Conservation (phyloP, 1,140 invertebrate species). For the Diabrotica undecimpunctata region DNA sequence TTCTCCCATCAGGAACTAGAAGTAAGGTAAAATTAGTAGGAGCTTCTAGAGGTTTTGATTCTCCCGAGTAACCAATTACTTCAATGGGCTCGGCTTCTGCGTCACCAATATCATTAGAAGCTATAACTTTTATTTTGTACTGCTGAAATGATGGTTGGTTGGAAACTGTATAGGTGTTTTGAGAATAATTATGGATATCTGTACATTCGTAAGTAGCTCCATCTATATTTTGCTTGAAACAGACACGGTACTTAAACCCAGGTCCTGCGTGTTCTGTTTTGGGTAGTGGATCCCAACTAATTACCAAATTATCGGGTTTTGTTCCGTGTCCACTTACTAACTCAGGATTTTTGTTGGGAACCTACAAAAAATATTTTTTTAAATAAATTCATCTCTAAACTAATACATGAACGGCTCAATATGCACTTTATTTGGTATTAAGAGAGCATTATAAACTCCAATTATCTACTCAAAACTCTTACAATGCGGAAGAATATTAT, state of each 20-base stretch:
- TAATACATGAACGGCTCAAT: too few species aligned
- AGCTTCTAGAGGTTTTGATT: constrained; percentile 78
- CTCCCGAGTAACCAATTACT: constrained; percentile 89
- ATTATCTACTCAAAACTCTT: too few species aligned
- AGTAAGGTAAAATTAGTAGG: constrained; percentile 81
- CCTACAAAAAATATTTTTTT: constrained; percentile 32
- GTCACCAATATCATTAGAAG: constrained; percentile 86
- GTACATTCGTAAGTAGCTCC: constrained; percentile 66
- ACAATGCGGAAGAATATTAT: too few species aligned
- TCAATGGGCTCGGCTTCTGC: constrained; percentile 78
- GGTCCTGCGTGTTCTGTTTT: constrained; percentile 95
- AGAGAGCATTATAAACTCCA: too few species aligned
- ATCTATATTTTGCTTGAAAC: constrained; percentile 76
- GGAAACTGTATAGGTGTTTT: constrained; percentile 62
- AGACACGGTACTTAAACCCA: constrained; percentile 87
- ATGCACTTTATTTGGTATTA: neutral
- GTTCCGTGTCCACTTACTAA: constrained; percentile 89
- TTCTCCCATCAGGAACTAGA: constrained; percentile 68
- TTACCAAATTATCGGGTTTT: constrained; percentile 84
- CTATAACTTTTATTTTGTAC: constrained; percentile 88
- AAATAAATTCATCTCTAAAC: neutral
- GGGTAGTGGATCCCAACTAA: constrained; percentile 92
- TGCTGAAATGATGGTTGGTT: constrained; percentile 89
- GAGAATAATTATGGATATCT: constrained; percentile 75
- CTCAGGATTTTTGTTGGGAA: constrained; percentile 91